These are phyloP conservation scores for Ifrita kowaldi DNA, from an alignment of 2,113 vertebrate species.

Conservation along the genomic window DNA sequence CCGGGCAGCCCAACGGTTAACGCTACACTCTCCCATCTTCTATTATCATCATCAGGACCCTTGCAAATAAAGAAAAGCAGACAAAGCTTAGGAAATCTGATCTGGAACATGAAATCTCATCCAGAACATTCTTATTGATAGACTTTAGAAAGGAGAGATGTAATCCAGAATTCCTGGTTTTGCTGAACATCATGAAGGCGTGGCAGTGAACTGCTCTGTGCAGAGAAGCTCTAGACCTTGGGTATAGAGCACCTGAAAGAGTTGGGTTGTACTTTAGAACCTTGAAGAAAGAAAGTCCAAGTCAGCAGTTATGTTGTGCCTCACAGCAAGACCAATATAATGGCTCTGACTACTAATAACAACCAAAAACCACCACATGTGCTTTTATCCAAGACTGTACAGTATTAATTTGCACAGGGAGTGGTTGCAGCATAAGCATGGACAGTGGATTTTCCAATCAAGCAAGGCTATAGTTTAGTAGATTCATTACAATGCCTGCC, in stretches of 20 bases:
- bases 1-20: too few relatives aligned
- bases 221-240: background rate
- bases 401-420: background rate
- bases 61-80: background rate
- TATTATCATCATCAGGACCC: background rate
- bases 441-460: background rate
- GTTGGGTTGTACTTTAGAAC: background rate
- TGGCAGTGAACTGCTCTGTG: background rate
- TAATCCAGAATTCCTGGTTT: background rate
- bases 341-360: accelerated
- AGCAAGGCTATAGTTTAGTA: background rate
- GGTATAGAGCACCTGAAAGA: background rate
- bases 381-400: background rate
- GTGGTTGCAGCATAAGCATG: background rate
- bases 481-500: background rate
- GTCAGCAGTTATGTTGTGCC: background rate
- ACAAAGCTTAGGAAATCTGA: background rate
- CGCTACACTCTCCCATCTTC: background rate
- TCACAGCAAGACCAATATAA: background rate
- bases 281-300: background rate
- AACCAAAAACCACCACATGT: accelerated
- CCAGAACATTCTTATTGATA: background rate
- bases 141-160: background rate
- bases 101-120: background rate
- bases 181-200: background rate